These are phyloP conservation scores for Aporophyla lueneburgensis DNA, from an alignment of 2,888 invertebrate genomes.

Conservation along the genomic window DNA sequence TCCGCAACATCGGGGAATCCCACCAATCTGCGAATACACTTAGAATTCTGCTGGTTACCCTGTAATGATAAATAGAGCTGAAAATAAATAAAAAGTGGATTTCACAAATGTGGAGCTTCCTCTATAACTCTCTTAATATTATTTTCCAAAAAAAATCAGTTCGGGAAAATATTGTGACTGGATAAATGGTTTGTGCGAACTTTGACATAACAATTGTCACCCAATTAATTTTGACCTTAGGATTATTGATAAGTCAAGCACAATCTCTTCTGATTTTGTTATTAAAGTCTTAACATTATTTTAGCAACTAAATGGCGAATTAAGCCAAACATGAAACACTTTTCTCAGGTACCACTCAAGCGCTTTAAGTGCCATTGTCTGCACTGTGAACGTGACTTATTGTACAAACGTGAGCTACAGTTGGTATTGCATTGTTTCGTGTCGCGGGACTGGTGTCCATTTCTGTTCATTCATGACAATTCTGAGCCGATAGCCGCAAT, in stretches of 20 bases:
- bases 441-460: conserved; percentile 65
- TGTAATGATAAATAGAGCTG: too few relatives aligned
- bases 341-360: conserved; percentile 15
- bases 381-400: conserved; percentile 49
- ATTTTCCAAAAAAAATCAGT: too few relatives aligned
- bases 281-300: background rate
- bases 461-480: conserved; percentile 72
- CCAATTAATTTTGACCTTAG: background rate
- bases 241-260: background rate
- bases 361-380: conserved; percentile 16
- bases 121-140: too few relatives aligned
- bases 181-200: background rate
- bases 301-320: background rate
- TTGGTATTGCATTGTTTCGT: conserved; percentile 65
- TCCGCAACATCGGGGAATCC: too few relatives aligned
- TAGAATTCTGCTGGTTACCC: too few relatives aligned
- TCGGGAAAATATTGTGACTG: too few relatives aligned
- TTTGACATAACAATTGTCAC: background rate
- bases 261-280: background rate
- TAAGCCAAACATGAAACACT: conserved; percentile 4
- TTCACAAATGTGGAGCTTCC: too few relatives aligned
- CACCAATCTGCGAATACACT: too few relatives aligned
- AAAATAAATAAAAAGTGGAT: too few relatives aligned
- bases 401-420: conserved; percentile 65
- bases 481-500: conserved; percentile 50